Percentiles rank a stretch among this genome's conserved stretches.
phyloP scores from a whole-genome alignment of 2,113 vertebrate genomes.

The Grus americana region DNA sequence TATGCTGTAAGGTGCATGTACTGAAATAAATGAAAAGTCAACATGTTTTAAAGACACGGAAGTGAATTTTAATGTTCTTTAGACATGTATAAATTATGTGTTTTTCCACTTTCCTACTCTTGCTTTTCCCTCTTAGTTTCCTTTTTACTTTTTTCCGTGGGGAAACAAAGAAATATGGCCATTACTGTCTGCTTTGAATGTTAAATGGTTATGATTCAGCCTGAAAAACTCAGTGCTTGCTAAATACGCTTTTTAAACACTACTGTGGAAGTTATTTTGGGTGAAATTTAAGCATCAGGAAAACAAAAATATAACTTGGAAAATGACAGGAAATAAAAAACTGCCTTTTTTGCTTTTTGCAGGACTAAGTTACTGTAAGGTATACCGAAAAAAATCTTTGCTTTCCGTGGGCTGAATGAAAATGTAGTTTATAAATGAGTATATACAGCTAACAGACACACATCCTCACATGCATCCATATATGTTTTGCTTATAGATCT shows the following conservation, averaged over 20 bases:
- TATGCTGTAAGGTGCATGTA: background rate
- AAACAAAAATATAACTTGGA: constrained; percentile 56
- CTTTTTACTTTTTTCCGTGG: background rate
- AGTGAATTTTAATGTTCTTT: background rate
- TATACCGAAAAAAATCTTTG: background rate
- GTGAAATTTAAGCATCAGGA: constrained; percentile 23
- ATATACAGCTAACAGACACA: background rate
- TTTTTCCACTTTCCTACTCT: background rate
- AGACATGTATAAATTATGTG: background rate
- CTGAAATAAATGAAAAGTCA: background rate
- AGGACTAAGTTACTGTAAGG: background rate
- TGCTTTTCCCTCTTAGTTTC: background rate
- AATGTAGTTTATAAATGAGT: background rate
- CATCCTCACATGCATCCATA: background rate
- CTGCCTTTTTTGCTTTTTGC: background rate
- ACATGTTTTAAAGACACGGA: background rate
- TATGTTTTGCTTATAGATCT: background rate
- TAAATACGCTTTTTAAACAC: constrained; percentile 11
- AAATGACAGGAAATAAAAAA: constrained; percentile 52
- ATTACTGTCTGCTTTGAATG: background rate
- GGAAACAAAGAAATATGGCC: background rate
- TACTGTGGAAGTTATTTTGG: constrained; percentile 15
- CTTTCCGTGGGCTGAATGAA: background rate
- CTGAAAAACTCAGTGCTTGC: background rate
- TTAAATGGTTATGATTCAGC: constrained; percentile 13